Base-by-base conservation (phyloP, 2,888 invertebrate genomes). In the Volucella bombylans region DNA sequence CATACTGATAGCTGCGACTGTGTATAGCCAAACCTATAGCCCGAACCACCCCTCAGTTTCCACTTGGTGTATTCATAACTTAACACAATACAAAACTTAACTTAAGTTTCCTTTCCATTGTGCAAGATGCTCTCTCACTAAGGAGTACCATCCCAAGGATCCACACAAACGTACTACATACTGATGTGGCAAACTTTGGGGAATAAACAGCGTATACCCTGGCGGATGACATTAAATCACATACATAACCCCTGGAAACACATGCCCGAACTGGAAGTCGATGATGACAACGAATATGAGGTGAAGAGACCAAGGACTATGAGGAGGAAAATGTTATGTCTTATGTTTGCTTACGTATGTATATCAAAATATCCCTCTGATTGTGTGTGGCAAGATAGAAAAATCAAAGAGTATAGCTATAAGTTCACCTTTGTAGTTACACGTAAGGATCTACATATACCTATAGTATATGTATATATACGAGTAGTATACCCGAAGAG, bases 71-170 rank as follows among this genome's bases (percentile, higher is more conserved):
- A 85, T 85, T 85, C 81, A 80, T 85, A 85, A 81, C 67, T 81
- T 81, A 72, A 81, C 85, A 77, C 81, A 85, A 85, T 80, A 85
- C 76, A 81, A 62, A 77, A 85, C 83, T 79, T 80, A 83, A 80
- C 72, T 77, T 76, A 85, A 85, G 80, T 85, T 85, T 85, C 85
- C 80, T 72, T 77, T 81, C 55, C 68, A 81, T 81, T 81, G 77
- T 81, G 41, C 14, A 69, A 12, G 43, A 52, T 43, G 49, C 38
- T 31, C 31, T 31, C 31, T 31, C 31, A 43, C 43, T 54, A 61
- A 61, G 67, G 50, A 43, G 50, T 47, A 14, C 1, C 9, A 62
- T 47, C 59, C 61, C 64, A 52, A 76, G 41, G 43, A 14, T 55
- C 59, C 12, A 62, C 54, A 65, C 38, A 65, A 52, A 47, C 61